Evolutionary conservation across 2,113 vertebrate genomes (phyloP), one percentile per base, ranked within the genome.

Genomic region (Burhinus bistriatus): DNA sequence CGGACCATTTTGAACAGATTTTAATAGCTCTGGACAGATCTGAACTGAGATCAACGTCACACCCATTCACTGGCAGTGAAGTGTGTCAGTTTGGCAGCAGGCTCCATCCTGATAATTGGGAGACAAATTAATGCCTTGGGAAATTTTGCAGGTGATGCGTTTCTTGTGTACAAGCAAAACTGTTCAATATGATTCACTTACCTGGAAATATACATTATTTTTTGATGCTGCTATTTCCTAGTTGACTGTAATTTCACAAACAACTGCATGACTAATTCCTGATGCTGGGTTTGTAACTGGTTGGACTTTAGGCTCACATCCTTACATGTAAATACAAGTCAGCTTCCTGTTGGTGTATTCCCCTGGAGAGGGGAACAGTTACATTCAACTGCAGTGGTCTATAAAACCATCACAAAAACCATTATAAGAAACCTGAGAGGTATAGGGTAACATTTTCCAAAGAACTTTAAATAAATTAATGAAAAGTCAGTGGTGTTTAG

Each of bases 161-260:
- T 77, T 71, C 40, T 76, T 54, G 29, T 16, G 8, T 2, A 4
- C 20, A 81, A 86, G 3, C 68, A 95, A 75, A 55, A 17, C 34
- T 20, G 12, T 58, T 77, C 52, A 9, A 26, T n/a, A 3, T 80
- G 77, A 91, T 70, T 95, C 58, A 72, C 26, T 9, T 17, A 25
- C 44, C 69, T 71, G 71, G 52, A 89, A 96, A 92, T 25, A 78
- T 0, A 70, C 0, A 4, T 29, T 6, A 3, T 51, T 42, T 55
- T 51, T 71, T 70, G 40, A 66, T 90, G 82, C 45, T 94, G 54
- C 57, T 81, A 12, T 93, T 97, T 96, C 97, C 95, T 89, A 97
- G 62, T 83, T 88, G 52, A 51, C 54, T 69, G n/a, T 58, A 32
- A 73, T 45, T 72, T 79, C 84, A 70, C 62, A 69, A 52, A 27